Evolutionary conservation across 2,113 vertebrate species (phyloP).

Genomic region (Nibea albiflora): DNA sequence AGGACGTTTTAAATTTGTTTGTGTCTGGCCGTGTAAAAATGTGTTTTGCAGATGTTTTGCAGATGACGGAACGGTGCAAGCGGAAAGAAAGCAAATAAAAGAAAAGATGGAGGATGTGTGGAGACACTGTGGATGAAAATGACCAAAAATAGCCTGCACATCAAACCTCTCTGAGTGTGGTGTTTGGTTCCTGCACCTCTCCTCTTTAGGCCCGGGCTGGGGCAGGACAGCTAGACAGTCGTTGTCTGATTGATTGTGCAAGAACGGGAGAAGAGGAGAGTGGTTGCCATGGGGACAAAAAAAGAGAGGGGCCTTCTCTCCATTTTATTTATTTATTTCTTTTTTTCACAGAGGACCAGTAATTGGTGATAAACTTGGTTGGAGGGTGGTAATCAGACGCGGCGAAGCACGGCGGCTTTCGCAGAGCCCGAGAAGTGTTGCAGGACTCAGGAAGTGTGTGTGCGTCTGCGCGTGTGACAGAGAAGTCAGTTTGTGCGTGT

Average conservation of each 20-base stretch:
- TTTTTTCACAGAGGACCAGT: slow-evolving; percentile 50
- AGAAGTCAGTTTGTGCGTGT: slow-evolving; percentile 9
- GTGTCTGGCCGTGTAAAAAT: neutral
- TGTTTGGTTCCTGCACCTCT: slow-evolving; percentile 44
- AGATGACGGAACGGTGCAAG: neutral
- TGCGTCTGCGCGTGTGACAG: slow-evolving; percentile 3
- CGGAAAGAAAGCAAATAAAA: neutral
- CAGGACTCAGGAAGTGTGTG: slow-evolving; percentile 45
- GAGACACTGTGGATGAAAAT: neutral
- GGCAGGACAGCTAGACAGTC: slow-evolving; percentile 50
- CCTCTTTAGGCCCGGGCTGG: slow-evolving; percentile 26
- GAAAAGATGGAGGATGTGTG: slow-evolving; percentile 3
- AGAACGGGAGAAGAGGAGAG: slow-evolving; percentile 53
- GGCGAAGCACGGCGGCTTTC: slow-evolving; percentile 36
- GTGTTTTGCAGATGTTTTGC: neutral
- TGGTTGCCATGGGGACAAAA: slow-evolving; percentile 73
- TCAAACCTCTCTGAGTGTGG: slow-evolving; percentile 33
- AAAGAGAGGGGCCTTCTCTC: slow-evolving; percentile 25
- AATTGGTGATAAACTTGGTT: slow-evolving; percentile 73
- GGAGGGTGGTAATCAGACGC: slow-evolving; percentile 42
- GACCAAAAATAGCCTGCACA: slow-evolving; percentile 8
- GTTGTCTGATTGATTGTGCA: slow-evolving; percentile 65
- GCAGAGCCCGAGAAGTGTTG: slow-evolving; percentile 33
- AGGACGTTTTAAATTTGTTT: neutral
- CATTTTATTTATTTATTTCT: neutral